Percentiles rank a stretch among this genome's conserved stretches.
phyloP scores from a whole-genome alignment of 2,888 invertebrate genomes.

The Mylabris sibirica region DNA sequence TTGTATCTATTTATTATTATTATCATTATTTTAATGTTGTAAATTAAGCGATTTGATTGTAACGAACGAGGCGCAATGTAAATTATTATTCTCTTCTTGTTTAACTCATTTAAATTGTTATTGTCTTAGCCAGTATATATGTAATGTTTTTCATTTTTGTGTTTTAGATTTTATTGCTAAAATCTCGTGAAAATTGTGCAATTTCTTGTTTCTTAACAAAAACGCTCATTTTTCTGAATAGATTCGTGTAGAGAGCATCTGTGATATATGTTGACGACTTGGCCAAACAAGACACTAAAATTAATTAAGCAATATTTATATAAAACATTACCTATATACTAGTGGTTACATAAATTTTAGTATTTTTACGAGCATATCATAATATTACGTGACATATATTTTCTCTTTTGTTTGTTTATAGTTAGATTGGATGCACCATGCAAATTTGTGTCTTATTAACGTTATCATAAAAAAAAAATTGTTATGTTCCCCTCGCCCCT shows the following conservation, averaged over 20 bases:
- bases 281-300: neutral
- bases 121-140: constrained; percentile 5
- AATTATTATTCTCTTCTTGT: constrained; percentile 10
- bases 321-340: constrained; percentile 38
- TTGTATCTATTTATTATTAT: constrained; percentile 15
- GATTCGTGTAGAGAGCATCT: constrained; percentile 1
- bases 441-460: constrained; percentile 14
- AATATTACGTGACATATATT: constrained; percentile 19
- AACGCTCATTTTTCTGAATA: neutral
- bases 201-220: neutral
- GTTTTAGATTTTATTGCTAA: neutral
- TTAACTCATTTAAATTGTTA: neutral
- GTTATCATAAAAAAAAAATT: constrained; percentile 12
- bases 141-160: neutral
- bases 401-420: constrained; percentile 16
- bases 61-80: constrained; percentile 11
- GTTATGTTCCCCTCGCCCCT: constrained; percentile 25
- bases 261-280: constrained; percentile 13
- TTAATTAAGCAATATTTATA: constrained; percentile 14
- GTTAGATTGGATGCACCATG: constrained; percentile 13
- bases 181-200: neutral
- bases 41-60: neutral
- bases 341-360: constrained; percentile 24
- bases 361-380: constrained; percentile 42
- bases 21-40: constrained; percentile 2